These are phyloP conservation scores for Morus bassanus DNA, from an alignment of 2,797 vertebrate genomes.

Conservation along the genomic window DNA sequence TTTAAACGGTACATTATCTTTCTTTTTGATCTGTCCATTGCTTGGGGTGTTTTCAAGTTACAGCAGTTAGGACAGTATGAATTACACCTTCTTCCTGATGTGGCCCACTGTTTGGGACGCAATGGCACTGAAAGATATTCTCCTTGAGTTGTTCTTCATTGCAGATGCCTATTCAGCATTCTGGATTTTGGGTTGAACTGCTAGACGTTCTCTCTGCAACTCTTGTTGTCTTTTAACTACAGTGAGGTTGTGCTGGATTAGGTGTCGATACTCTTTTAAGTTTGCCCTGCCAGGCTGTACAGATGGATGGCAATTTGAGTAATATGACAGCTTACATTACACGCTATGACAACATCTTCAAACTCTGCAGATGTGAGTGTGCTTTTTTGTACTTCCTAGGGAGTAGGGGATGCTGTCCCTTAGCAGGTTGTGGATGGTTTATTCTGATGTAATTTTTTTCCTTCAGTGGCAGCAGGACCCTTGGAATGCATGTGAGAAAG, in stretches of 20 bases:
- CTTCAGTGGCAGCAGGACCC: not conserved
- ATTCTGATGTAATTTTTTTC: not conserved
- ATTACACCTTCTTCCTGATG: not conserved
- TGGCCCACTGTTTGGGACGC: not conserved
- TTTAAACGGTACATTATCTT: not conserved
- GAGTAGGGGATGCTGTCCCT: not conserved
- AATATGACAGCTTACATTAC: not conserved
- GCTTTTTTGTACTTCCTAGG: not conserved
- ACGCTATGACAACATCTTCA: not conserved
- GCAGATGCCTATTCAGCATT: not conserved
- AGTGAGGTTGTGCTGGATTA: not conserved
- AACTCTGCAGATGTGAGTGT: not conserved
- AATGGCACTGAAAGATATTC: not conserved
- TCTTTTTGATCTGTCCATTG: not conserved
- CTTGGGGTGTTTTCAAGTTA: not conserved
- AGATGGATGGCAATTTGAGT: not conserved
- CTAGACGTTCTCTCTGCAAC: not conserved
- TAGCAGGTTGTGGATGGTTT: not conserved
- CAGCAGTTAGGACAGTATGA: not conserved
- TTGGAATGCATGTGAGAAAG: not conserved
- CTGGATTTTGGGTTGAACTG: not conserved
- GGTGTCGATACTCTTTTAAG: not conserved
- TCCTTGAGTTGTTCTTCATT: not conserved
- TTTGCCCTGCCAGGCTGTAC: not conserved
- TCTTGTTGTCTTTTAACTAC: not conserved